phyloP scores from a whole-genome alignment of 2,888 invertebrate species.

The Nomada flava region DNA sequence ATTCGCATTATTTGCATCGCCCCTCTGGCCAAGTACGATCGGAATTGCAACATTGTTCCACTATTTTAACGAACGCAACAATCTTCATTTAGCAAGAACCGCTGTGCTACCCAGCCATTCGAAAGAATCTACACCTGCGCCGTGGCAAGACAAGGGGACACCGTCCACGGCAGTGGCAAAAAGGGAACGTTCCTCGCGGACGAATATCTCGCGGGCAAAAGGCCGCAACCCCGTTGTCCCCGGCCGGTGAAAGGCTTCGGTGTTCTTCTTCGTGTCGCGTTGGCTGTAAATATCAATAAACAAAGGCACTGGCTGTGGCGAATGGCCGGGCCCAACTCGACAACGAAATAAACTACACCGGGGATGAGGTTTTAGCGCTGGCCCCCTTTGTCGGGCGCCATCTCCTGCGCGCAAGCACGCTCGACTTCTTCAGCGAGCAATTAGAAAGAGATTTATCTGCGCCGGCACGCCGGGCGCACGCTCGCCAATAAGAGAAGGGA shows the following conservation, averaged over 20 bases:
- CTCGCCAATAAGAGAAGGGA: constrained; percentile 49
- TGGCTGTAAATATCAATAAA: constrained; percentile 78
- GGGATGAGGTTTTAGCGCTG: constrained; percentile 62
- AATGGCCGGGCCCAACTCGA: constrained; percentile 37
- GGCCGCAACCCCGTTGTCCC: constrained; percentile 19
- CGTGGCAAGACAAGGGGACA: constrained; percentile 13
- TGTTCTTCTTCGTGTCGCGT: constrained; percentile 34
- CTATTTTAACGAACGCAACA: not conserved
- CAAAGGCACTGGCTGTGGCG: constrained; percentile 59
- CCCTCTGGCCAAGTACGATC: not conserved
- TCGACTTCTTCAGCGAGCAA: constrained; percentile 79
- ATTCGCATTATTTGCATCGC: too few species aligned
- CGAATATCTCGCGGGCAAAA: constrained; percentile 28
- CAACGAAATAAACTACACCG: constrained; percentile 65
- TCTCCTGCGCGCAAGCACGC: constrained; percentile 71
- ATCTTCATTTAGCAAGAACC: not conserved
- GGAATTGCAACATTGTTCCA: not conserved
- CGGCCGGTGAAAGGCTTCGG: not conserved
- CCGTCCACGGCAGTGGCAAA: not conserved
- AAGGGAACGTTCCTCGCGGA: constrained; percentile 3
- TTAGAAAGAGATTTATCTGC: constrained; percentile 82
- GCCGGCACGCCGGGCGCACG: constrained; percentile 72
- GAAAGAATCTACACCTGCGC: constrained; percentile 50
- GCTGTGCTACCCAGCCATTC: not conserved
- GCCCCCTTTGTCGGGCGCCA: constrained; percentile 79